Percentiles rank a stretch among this genome's conserved stretches.
phyloP scores from a whole-genome alignment of 2,888 invertebrate species.

The Tryphoninae sp. region DNA sequence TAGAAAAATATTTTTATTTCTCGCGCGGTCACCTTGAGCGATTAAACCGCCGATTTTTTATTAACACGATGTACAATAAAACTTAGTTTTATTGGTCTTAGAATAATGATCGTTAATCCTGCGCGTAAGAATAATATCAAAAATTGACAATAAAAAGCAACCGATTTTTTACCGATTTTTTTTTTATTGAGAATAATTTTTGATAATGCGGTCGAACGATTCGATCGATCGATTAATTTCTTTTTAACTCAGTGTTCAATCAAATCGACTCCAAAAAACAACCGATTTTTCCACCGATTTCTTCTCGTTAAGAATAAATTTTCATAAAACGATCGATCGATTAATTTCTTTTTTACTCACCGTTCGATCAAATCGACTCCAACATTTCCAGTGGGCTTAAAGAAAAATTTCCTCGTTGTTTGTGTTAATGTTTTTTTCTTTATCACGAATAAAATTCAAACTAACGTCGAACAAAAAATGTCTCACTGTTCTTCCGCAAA shows the following conservation, averaged over 20 bases:
- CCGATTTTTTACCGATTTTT: background rate
- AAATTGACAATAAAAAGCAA: background rate
- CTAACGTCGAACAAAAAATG: slow-evolving; percentile 8
- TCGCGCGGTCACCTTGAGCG: too few relatives aligned
- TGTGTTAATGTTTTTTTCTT: slow-evolving; percentile 4
- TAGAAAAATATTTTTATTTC: too few relatives aligned
- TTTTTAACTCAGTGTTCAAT: slow-evolving; percentile 20
- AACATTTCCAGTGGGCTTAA: slow-evolving; percentile 49
- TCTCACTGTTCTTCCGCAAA: slow-evolving; percentile 21
- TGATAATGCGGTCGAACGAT: background rate
- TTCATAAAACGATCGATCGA: background rate
- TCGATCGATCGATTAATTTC: background rate
- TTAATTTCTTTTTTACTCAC: slow-evolving; percentile 40
- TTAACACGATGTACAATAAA: too few relatives aligned
- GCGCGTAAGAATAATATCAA: background rate
- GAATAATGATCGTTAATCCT: background rate
- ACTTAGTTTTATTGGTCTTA: too few relatives aligned
- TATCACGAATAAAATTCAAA: slow-evolving; percentile 16
- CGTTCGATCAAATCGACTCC: slow-evolving; percentile 54
- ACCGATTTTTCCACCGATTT: background rate
- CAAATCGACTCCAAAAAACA: background rate
- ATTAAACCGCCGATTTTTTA: too few relatives aligned
- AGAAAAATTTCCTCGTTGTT: slow-evolving; percentile 6
- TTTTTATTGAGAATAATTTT: background rate
- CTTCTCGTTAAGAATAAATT: background rate